Base-by-base conservation (phyloP, 2,113 vertebrate genomes). In the Cottus gobio region DNA sequence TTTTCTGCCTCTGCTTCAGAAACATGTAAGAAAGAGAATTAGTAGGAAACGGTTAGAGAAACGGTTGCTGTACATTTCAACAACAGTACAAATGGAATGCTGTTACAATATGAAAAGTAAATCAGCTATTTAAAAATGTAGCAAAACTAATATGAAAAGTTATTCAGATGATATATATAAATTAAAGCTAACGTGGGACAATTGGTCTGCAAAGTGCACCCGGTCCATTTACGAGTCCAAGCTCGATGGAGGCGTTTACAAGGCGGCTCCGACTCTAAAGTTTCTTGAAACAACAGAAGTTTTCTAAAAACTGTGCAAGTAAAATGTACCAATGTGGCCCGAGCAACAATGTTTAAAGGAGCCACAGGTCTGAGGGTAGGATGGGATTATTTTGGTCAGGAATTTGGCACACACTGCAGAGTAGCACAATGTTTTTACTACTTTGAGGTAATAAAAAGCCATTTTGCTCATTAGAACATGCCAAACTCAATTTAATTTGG, bases 1-100 rank as follows among this genome's bases (percentile, higher is more conserved):
- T 71, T 65, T 70, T 44, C n/a, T 42, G 26, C 58, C 46, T 77
- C 24, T 62, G 46, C 37, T 79, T 26, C 58, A 52, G 58, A 56
- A 12, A 61, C 5, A 57, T 57, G 60, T 26, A 20, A 5, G 24
- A 36, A 20, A 71, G 46, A 36, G 26, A 15, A 58, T 9, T 9
- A 20, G 22, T 7, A n/a, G n/a, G n/a, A n/a, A n/a, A n/a, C n/a
- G n/a, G 36, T 0, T 36, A 7, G 24, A 31, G 3, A 52, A 42
- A 48, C 36, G 58, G 9, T 20, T 2, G 26, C 64, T 68, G n/a
- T 16, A 36, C 26, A 31, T 48, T 81, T 68, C 56, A 22, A 7
- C 48, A 34, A 24, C 2, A 58, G 11, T 16, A 44, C 4, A 44
- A 31, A 31, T 3, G 5, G 31, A 31, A 31, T 31, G 31, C 31